Conservation (phyloP, 2,113 vertebrate species). For the Calonectris borealis region DNA sequence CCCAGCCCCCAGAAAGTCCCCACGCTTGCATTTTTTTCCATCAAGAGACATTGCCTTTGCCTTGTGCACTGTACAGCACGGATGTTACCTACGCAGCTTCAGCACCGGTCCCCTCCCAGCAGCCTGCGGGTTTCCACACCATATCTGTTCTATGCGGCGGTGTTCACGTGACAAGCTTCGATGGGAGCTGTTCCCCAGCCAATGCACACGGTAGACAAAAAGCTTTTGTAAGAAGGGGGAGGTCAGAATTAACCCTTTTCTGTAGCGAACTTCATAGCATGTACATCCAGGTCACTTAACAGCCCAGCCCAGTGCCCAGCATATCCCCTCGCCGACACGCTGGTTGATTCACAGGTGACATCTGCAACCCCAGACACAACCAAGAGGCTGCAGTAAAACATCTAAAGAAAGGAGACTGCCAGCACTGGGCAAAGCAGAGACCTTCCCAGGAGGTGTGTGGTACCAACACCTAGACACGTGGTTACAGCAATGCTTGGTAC, state of each 20-base stretch:
- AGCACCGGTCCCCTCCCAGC: background rate
- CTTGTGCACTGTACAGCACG: accelerated
- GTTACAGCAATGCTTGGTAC: background rate
- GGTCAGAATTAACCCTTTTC: background rate
- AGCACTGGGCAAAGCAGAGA: background rate
- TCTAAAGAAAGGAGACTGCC: background rate
- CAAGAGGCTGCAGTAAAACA: background rate
- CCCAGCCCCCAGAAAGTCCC: background rate
- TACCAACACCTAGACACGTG: accelerated
- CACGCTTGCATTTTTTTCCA: background rate
- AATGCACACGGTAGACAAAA: background rate
- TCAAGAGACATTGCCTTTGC: background rate
- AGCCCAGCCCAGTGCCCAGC: background rate
- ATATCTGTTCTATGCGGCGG: background rate
- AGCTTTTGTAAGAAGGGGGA: background rate
- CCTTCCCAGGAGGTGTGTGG: background rate
- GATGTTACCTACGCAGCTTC: background rate
- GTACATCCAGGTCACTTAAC: background rate
- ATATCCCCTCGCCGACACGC: accelerated
- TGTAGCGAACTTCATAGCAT: background rate
- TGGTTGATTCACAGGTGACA: background rate
- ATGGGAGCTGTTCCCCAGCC: background rate
- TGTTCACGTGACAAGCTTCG: background rate
- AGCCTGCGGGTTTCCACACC: background rate
- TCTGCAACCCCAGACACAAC: background rate